phyloP scores from a whole-genome alignment of 2,888 invertebrate species.

The Hipparchia semele region DNA sequence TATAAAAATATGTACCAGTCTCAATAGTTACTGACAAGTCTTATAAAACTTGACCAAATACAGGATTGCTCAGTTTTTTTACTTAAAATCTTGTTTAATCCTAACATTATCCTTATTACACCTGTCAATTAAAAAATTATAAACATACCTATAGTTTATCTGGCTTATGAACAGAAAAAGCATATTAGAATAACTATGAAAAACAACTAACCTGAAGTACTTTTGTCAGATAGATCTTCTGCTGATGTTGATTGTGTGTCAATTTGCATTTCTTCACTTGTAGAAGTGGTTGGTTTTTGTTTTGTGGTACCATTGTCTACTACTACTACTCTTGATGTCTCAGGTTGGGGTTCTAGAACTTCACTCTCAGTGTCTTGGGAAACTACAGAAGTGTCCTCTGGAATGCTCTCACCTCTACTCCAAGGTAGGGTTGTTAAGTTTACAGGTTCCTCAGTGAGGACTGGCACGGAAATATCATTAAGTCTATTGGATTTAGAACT shows the following conservation, averaged over 20 bases:
- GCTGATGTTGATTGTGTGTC: slow-evolving; percentile 67
- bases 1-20: too few relatives aligned
- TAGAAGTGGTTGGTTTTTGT: slow-evolving; percentile 46
- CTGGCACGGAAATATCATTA: slow-evolving; percentile 59
- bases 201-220: slow-evolving; percentile 53
- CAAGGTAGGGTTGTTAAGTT: slow-evolving; percentile 71
- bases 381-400: slow-evolving; percentile 52
- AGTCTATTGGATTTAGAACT: slow-evolving; percentile 66
- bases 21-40: too few relatives aligned
- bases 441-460: slow-evolving; percentile 71
- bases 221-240: slow-evolving; percentile 76
- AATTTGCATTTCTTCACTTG: slow-evolving; percentile 74
- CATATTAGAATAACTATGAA: background rate
- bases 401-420: slow-evolving; percentile 68
- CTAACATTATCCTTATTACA: too few relatives aligned
- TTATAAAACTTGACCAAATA: too few relatives aligned
- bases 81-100: too few relatives aligned
- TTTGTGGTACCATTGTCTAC: slow-evolving; percentile 54
- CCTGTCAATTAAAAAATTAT: background rate
- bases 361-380: slow-evolving; percentile 57
- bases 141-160: slow-evolving; percentile 6
- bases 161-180: background rate
- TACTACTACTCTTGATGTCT: slow-evolving; percentile 46
- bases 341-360: slow-evolving; percentile 53
- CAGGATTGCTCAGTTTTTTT: too few relatives aligned